Conservation (phyloP, 2,113 vertebrate species). For the Isurus oxyrinchus region DNA sequence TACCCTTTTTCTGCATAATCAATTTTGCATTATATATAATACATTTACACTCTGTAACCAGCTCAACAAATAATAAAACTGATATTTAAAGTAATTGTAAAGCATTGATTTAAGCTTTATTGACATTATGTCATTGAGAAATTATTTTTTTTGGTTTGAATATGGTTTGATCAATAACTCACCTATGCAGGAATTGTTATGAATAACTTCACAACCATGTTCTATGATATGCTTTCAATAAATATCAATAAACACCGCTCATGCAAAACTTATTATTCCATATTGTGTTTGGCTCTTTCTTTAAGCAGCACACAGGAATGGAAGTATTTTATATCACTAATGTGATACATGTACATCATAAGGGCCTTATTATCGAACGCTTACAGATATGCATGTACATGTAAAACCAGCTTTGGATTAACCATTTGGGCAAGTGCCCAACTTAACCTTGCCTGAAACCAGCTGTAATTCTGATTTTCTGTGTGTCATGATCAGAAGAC, state of each 20-base stretch:
- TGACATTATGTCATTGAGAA: background rate
- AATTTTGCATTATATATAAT: slow-evolving; percentile 20
- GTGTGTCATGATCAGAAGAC: too few relatives aligned
- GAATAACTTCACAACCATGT: background rate
- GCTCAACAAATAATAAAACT: background rate
- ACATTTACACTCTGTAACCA: background rate
- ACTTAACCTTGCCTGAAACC: too few relatives aligned
- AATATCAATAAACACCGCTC: background rate
- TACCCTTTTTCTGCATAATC: background rate
- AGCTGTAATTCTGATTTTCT: too few relatives aligned
- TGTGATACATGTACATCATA: background rate
- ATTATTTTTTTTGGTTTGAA: background rate
- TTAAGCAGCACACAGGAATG: background rate
- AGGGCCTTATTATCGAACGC: background rate
- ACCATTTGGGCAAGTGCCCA: background rate
- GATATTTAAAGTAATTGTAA: background rate
- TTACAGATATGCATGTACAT: background rate
- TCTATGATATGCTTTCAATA: slow-evolving; percentile 22
- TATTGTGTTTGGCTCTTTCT: background rate
- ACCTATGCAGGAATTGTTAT: background rate
- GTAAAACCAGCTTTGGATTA: background rate
- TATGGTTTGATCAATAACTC: background rate
- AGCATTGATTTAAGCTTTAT: background rate
- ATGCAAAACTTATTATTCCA: background rate
- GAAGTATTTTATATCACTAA: background rate